phyloP scores from a whole-genome alignment of 2,797 vertebrate species.

The Aldrovandia affinis region DNA sequence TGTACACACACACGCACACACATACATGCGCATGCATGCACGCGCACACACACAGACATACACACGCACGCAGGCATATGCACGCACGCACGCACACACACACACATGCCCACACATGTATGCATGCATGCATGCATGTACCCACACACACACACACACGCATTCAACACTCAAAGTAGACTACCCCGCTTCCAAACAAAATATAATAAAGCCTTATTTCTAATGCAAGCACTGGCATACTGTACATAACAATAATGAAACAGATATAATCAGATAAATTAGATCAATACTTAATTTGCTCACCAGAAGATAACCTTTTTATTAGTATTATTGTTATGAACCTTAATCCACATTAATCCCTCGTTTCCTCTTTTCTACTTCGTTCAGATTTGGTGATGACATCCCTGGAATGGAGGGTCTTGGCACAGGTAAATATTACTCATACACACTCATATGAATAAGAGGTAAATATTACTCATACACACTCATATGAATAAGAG shows the following conservation, averaged over 20 bases:
- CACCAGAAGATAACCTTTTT: neutral
- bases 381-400: conserved; percentile 83
- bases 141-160: neutral
- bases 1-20: neutral
- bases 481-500: neutral
- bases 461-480: conserved; percentile 39
- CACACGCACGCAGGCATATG: neutral
- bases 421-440: conserved; percentile 56
- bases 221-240: neutral
- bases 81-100: neutral
- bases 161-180: neutral
- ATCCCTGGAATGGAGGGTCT: conserved; percentile 89
- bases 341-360: neutral
- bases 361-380: conserved; percentile 27
- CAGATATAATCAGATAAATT: neutral
- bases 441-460: neutral
- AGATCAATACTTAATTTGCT: neutral
- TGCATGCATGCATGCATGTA: too few relatives aligned
- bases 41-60: too few relatives aligned
- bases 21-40: too few relatives aligned
- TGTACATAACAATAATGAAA: neutral
- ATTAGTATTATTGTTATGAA: neutral
- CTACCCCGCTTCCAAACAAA: neutral
- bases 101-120: neutral
- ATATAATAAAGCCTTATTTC: neutral